These are phyloP conservation scores for Mesitornis unicolor DNA, from an alignment of 2,113 vertebrate species.

Conservation along the genomic window DNA sequence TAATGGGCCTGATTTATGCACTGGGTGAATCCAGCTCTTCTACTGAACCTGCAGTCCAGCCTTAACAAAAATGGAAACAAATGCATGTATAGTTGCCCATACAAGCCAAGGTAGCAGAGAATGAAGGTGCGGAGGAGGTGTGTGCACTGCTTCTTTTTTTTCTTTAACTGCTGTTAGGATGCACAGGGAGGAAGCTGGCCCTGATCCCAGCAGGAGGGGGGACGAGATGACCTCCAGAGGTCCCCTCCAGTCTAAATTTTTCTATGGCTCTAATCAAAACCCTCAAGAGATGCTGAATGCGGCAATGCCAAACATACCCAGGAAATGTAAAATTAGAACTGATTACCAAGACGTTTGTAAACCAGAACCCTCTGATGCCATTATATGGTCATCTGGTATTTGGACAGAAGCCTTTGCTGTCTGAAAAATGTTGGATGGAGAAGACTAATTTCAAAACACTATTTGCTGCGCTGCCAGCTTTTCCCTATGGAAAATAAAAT, in stretches of 20 bases:
- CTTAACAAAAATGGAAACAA: background rate
- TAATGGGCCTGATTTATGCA: background rate
- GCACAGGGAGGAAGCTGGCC: background rate
- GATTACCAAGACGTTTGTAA: slow-evolving; percentile 41
- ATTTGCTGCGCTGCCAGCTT: slow-evolving; percentile 42
- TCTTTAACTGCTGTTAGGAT: background rate
- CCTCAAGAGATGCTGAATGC: slow-evolving; percentile 39
- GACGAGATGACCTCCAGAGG: background rate
- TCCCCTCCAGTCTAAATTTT: background rate
- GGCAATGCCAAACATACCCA: slow-evolving; percentile 10
- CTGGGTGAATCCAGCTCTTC: background rate
- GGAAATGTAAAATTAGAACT: slow-evolving; percentile 67
- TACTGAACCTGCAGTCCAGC: background rate
- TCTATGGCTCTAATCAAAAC: slow-evolving; percentile 19
- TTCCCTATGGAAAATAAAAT: slow-evolving; percentile 51
- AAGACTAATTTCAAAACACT: slow-evolving; percentile 54
- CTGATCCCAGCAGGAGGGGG: background rate
- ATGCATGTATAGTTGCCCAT: background rate
- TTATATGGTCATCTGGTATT: slow-evolving; percentile 36
- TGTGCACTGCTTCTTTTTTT: too few relatives aligned
- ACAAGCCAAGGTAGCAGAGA: background rate
- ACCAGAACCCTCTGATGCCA: slow-evolving; percentile 49
- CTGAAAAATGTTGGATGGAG: slow-evolving; percentile 45
- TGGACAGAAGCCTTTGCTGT: slow-evolving; percentile 57
- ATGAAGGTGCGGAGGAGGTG: background rate